Evolutionary conservation across 2,113 vertebrate genomes (phyloP).

Genomic region (Glareola pratincola): DNA sequence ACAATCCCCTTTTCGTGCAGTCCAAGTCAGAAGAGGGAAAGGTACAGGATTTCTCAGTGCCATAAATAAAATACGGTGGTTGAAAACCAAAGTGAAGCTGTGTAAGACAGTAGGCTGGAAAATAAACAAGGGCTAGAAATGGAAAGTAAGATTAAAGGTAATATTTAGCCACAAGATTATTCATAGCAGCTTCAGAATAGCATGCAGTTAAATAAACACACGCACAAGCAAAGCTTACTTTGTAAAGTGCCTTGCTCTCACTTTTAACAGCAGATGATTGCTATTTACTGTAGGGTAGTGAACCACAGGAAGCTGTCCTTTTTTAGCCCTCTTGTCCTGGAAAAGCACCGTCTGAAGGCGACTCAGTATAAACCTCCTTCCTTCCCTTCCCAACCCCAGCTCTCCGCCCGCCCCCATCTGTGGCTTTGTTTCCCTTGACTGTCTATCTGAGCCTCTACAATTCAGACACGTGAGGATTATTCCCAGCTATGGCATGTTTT

Average conservation of each 20-base stretch:
- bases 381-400: not conserved
- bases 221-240: not conserved
- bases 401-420: not conserved
- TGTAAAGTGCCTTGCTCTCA: conserved; percentile 2
- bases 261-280: conserved; percentile 44
- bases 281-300: conserved; percentile 20
- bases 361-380: not conserved
- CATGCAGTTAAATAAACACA: conserved; percentile 13
- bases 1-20: not conserved
- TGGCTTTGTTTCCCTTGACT: not conserved
- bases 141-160: conserved; percentile 69
- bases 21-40: not conserved
- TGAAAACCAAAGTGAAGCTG: conserved; percentile 56
- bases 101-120: conserved; percentile 52
- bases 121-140: conserved; percentile 67
- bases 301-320: conserved; percentile 27
- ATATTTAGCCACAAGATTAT: conserved; percentile 34
- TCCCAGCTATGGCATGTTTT: not conserved
- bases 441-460: not conserved
- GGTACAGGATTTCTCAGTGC: conserved; percentile 30
- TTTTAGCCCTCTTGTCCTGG: conserved; percentile 1
- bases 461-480: not conserved
- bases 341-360: not conserved
- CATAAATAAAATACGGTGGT: conserved; percentile 43
- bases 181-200: conserved; percentile 66